These are phyloP conservation scores for Zhuqinia jingwanae DNA, from an alignment of 2,888 invertebrate genomes.

Conservation along the genomic window DNA sequence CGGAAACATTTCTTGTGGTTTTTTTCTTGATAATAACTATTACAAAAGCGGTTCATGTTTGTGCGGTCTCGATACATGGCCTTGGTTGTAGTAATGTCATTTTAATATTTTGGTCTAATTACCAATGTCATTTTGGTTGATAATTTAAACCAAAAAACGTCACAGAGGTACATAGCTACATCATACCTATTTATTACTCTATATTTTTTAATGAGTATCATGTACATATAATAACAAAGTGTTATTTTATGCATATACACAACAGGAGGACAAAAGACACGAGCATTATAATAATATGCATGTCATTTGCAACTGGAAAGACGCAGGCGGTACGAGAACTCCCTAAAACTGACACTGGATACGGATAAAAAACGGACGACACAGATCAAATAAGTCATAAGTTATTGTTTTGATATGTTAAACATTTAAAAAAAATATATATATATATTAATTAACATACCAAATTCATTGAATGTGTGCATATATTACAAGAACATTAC, in stretches of 20 bases:
- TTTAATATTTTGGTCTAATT: too few relatives aligned
- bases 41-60: background rate
- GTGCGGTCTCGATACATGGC: too few relatives aligned
- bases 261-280: constrained; percentile 36
- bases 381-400: constrained; percentile 27
- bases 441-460: constrained; percentile 9
- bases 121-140: background rate
- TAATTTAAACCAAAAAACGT: constrained; percentile 29
- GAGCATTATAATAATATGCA: too few relatives aligned
- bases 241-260: constrained; percentile 48
- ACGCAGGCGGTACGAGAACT: constrained; percentile 34
- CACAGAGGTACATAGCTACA: constrained; percentile 3
- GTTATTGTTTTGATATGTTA: constrained; percentile 41
- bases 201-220: constrained; percentile 16
- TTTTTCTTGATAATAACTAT: too few relatives aligned
- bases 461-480: background rate
- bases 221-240: constrained; percentile 34
- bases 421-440: background rate
- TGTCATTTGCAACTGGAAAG: too few relatives aligned
- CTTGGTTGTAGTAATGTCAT: too few relatives aligned
- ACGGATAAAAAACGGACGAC: too few relatives aligned
- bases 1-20: too few relatives aligned
- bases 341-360: constrained; percentile 45
- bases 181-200: constrained; percentile 22
- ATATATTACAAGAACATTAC: background rate